Evolutionary conservation across 2,888 invertebrate species (phyloP).

Genomic region (Geotrupes spiniger): DNA sequence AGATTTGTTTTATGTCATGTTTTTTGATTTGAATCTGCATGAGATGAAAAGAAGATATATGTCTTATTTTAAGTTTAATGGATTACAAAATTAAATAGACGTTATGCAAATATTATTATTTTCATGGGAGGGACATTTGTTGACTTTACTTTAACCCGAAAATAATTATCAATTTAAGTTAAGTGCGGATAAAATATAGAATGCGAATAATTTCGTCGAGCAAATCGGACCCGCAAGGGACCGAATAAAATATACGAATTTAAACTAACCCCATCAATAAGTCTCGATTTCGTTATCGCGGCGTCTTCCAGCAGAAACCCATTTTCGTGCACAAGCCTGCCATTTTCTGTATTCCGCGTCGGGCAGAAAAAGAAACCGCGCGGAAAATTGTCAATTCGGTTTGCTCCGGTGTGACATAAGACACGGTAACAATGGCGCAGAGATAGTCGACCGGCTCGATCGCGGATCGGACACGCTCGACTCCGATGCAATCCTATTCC

Average conservation of each 20-base stretch:
- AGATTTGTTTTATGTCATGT: no score
- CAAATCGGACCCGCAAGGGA: conserved; percentile 29
- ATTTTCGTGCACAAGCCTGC: conserved; percentile 41
- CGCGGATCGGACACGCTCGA: conserved; percentile 31
- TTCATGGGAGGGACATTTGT: no score
- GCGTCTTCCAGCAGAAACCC: conserved; percentile 36
- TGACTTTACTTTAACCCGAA: no score
- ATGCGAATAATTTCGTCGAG: no score
- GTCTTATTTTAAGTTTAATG: no score
- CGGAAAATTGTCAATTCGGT: conserved; percentile 67
- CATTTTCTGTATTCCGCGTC: conserved; percentile 42
- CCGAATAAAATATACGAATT: conserved; percentile 26
- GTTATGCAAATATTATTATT: no score
- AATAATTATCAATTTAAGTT: no score
- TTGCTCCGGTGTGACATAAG: conserved; percentile 36
- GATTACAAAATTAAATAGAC: no score
- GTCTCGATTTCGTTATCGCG: conserved; percentile 45
- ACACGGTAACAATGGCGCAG: conserved; percentile 46
- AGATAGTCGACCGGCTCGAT: conserved; percentile 35
- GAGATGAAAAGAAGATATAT: no score
- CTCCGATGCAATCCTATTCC: conserved; percentile 31
- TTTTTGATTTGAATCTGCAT: no score
- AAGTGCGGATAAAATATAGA: no score
- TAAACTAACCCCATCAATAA: conserved; percentile 43
- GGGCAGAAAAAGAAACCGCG: conserved; percentile 60